Conservation (phyloP, 2,888 invertebrate species). For the Leptinotarsa peninsularis region DNA sequence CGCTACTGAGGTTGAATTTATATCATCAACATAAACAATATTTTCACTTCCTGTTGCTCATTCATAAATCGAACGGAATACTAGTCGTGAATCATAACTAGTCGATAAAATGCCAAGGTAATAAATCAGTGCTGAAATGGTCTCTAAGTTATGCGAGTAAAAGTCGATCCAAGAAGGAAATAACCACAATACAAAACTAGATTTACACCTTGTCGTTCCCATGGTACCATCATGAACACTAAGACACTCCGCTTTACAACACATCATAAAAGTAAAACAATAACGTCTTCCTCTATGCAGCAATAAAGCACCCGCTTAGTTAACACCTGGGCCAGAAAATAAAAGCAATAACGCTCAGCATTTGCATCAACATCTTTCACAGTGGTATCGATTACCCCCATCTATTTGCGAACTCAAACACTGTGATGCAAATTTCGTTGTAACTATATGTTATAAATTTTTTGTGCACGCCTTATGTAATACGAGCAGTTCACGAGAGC, state of each 20-base stretch:
- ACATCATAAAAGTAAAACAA: neutral
- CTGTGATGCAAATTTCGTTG: conserved; percentile 21
- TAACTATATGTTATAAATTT: conserved; percentile 1
- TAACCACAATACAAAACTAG: neutral
- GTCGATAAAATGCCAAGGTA: neutral
- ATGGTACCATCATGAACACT: conserved; percentile 19
- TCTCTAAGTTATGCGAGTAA: neutral
- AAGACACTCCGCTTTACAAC: neutral
- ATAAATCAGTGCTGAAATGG: neutral
- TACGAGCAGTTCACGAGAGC: conserved; percentile 11
- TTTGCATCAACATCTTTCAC: conserved; percentile 14
- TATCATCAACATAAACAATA: no score
- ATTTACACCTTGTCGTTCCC: conserved; percentile 17
- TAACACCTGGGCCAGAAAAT: conserved; percentile 2
- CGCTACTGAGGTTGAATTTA: no score
- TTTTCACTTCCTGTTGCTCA: neutral
- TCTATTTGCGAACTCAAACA: neutral
- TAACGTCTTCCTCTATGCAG: conserved; percentile 1
- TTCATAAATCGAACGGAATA: neutral
- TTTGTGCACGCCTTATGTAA: conserved; percentile 20
- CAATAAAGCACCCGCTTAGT: conserved; percentile 22
- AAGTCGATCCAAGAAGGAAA: neutral
- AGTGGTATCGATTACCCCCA: conserved; percentile 22
- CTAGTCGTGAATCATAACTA: neutral
- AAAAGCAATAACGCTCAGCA: neutral